Conservation (phyloP, 2,113 vertebrate genomes). For the Toxostoma redivivum region DNA sequence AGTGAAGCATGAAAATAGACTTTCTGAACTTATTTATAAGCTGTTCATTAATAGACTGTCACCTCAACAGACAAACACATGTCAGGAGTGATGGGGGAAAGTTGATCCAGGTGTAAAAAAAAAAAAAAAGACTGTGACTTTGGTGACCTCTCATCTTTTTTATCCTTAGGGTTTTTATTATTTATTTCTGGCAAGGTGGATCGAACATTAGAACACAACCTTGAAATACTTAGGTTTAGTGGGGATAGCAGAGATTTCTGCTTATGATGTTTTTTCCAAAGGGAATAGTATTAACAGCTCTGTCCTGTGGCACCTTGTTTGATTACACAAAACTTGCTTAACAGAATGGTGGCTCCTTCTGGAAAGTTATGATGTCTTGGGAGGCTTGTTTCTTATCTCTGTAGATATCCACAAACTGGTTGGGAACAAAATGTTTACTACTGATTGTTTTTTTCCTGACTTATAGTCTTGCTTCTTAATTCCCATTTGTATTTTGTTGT, state of each 20-base stretch:
- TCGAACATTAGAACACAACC: background rate
- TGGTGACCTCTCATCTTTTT: background rate
- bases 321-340: background rate
- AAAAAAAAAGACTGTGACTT: background rate
- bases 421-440: background rate
- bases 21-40: background rate
- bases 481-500: background rate
- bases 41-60: background rate
- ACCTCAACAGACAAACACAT: background rate
- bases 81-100: background rate
- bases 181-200: background rate
- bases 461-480: background rate
- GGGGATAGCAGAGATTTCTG: background rate
- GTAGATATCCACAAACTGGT: background rate
- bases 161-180: background rate
- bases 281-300: background rate
- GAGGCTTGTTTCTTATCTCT: background rate
- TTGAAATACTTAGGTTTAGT: background rate
- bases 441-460: background rate
- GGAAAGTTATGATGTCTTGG: background rate
- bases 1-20: background rate
- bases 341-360: background rate
- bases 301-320: background rate
- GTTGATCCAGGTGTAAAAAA: background rate
- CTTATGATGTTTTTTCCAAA: background rate